Conservation (phyloP, 1,140 invertebrate genomes). For the Goniozus legneri region DNA sequence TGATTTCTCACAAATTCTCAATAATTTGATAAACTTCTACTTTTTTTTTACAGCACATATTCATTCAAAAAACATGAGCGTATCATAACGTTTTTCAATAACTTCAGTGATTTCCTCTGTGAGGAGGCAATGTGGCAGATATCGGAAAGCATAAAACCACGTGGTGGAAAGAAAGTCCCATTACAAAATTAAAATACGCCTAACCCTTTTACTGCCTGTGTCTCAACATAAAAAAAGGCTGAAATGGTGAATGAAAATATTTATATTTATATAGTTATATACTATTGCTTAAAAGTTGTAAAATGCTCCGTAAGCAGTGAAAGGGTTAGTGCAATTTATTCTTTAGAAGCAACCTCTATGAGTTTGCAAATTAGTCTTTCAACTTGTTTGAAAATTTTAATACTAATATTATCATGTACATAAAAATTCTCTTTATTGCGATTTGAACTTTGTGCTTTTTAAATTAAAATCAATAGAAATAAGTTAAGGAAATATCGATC, state of each 20-base stretch:
- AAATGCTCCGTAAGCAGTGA: conserved; percentile 20
- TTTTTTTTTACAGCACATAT: conserved; percentile 64
- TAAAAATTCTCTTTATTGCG: no score
- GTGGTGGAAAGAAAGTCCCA: conserved; percentile 63
- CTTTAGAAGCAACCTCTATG: conserved; percentile 26
- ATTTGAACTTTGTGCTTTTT: no score
- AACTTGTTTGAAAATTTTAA: no score
- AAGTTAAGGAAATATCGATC: no score
- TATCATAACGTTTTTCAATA: conserved; percentile 93
- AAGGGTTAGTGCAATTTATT: conserved; percentile 29
- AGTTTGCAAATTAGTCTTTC: conserved; percentile 16
- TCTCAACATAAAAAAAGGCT: conserved; percentile 29
- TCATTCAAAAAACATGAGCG: conserved; percentile 88
- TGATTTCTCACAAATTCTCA: conserved; percentile 18
- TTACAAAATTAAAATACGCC: conserved; percentile 39
- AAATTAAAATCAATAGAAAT: no score
- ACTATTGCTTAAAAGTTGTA: no score
- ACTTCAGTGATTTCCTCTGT: conserved; percentile 91
- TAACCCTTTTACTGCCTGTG: conserved; percentile 35
- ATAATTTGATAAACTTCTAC: conserved; percentile 7
- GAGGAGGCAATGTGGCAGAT: conserved; percentile 98
- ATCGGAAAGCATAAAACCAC: conserved; percentile 92
- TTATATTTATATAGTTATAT: conserved; percentile 25
- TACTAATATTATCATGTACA: no score
- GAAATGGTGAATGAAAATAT: conserved; percentile 22